Evolutionary conservation across 2,113 vertebrate genomes (phyloP).

Genomic region (Cyanoderma ruficeps): DNA sequence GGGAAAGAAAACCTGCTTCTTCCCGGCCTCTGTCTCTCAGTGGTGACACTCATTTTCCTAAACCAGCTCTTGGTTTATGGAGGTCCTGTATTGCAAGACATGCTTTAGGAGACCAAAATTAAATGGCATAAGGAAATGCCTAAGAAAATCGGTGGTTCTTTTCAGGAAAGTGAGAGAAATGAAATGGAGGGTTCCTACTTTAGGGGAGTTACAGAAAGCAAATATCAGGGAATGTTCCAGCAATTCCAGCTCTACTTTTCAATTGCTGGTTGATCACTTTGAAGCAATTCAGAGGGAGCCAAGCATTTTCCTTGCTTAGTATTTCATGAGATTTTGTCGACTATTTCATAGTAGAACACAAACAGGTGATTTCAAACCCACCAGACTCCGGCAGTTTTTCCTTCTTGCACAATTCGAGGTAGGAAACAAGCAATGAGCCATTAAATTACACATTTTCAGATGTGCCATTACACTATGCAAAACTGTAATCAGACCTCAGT

Average conservation of each 20-base stretch:
- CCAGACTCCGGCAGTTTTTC: background rate
- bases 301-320: slow-evolving; percentile 4
- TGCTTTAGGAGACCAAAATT: background rate
- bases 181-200: background rate
- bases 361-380: slow-evolving; percentile 45
- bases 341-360: background rate
- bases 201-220: background rate
- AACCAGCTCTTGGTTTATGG: background rate
- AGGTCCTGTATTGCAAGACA: background rate
- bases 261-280: slow-evolving; percentile 18
- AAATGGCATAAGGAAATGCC: background rate
- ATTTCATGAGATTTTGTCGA: background rate
- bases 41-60: slow-evolving; percentile 6
- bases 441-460: slow-evolving; percentile 41
- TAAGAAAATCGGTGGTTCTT: background rate
- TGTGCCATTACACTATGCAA: background rate
- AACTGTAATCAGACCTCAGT: slow-evolving; percentile 25
- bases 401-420: background rate
- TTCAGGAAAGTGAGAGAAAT: background rate
- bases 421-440: slow-evolving; percentile 28
- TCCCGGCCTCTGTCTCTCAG: background rate
- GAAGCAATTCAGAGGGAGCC: background rate
- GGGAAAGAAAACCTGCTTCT: background rate
- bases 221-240: background rate
- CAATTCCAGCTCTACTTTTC: background rate